Percentiles rank a stretch among this genome's conserved stretches.
These are phyloP conservation scores for Hyposmocoma kahamanoa DNA, from an alignment of 1,140 invertebrate species.

Conservation along the genomic window DNA sequence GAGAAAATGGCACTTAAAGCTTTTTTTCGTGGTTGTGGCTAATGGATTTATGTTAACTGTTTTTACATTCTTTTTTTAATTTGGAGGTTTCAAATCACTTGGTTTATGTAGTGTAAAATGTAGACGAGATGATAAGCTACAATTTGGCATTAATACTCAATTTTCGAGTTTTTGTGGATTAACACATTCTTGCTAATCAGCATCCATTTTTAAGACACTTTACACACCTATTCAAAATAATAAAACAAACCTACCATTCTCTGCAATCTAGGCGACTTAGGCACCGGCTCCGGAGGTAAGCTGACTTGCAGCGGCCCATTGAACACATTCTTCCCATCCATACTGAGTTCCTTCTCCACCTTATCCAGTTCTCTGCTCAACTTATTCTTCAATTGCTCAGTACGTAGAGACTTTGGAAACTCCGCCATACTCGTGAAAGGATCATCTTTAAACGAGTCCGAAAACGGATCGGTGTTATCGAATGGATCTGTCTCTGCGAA, in stretches of 20 bases:
- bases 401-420: constrained; percentile 45
- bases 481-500: constrained; percentile 83
- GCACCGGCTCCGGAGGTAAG: constrained; percentile 77
- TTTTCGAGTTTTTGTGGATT: too few species aligned
- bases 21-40: too few species aligned
- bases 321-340: constrained; percentile 47
- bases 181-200: too few species aligned
- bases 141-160: too few species aligned
- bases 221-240: too few species aligned
- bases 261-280: constrained; percentile 58
- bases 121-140: too few species aligned
- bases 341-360: constrained; percentile 9
- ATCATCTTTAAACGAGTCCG: constrained; percentile 74
- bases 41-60: too few species aligned
- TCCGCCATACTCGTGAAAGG: constrained; percentile 75
- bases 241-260: constrained; percentile 66
- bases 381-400: constrained; percentile 40
- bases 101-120: too few species aligned
- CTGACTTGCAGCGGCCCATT: constrained; percentile 80
- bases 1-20: too few species aligned
- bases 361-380: constrained; percentile 22
- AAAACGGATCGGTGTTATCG: constrained; percentile 78
- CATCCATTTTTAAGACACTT: too few species aligned
- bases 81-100: too few species aligned
- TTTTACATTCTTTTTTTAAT: too few species aligned